A percentile compares a stretch with the other conserved stretches of the same genome.
phyloP scores from a whole-genome alignment of 2,113 vertebrate species.

The Pipra filicauda region DNA sequence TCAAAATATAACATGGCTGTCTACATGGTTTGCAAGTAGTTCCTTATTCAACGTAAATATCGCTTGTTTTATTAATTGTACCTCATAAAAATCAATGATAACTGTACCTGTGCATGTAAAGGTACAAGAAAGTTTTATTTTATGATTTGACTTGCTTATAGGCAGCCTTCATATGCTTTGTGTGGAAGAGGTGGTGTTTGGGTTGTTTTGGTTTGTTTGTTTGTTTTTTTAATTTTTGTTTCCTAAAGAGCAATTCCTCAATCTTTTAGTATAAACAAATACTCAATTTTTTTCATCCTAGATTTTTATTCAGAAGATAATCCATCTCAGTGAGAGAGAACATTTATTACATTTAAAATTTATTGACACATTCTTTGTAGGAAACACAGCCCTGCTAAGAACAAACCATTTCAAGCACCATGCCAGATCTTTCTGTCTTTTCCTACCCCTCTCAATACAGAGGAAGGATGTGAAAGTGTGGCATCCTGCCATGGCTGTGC shows the following conservation, averaged over 20 bases:
- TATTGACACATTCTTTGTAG: background rate
- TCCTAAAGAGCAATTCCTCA: background rate
- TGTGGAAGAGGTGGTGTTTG: background rate
- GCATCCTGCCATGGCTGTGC: background rate
- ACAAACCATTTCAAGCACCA: background rate
- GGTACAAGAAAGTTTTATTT: background rate
- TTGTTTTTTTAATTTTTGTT: background rate
- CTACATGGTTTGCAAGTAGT: background rate
- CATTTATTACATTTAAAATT: background rate
- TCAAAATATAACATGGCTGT: background rate
- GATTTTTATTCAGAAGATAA: background rate
- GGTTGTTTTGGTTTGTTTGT: background rate
- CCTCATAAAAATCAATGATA: background rate
- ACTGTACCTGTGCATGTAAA: background rate
- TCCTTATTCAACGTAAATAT: background rate
- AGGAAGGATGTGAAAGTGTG: background rate
- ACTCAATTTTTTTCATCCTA: background rate
- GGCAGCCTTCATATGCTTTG: background rate
- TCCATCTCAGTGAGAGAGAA: background rate
- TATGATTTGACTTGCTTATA: background rate
- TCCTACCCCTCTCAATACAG: background rate
- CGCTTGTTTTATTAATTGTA: background rate
- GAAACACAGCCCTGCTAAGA: background rate
- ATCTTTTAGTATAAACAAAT: background rate
- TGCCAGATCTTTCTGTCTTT: background rate